A percentile compares a stretch with the other conserved stretches of the same genome.
Evolutionary conservation across 2,888 invertebrate species (phyloP).

Genomic region (Cantharis nigra): DNA sequence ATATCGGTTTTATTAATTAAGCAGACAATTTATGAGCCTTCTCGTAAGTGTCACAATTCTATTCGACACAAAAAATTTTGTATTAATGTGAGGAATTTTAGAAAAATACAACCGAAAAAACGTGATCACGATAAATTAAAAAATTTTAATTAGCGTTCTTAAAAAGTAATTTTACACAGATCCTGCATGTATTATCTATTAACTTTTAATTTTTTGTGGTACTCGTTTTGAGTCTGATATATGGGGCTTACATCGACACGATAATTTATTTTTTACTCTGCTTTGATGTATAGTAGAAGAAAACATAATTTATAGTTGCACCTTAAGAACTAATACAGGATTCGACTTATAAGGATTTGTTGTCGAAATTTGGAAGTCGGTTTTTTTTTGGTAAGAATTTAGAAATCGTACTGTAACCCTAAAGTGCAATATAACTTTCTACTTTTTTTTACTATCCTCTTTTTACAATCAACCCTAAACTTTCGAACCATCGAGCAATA

Average conservation of each 20-base stretch:
- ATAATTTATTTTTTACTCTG: neutral
- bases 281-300: neutral
- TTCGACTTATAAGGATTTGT: neutral
- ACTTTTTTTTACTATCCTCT: constrained; percentile 23
- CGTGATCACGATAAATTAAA: neutral
- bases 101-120: neutral
- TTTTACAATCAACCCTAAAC: constrained; percentile 28
- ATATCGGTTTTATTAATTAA: neutral
- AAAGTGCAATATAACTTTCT: constrained; percentile 24
- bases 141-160: neutral
- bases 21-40: neutral
- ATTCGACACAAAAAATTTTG: neutral
- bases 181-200: neutral
- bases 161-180: neutral
- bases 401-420: constrained; percentile 22
- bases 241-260: neutral
- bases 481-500: constrained; percentile 15
- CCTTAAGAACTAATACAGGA: neutral
- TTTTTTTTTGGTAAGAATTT: neutral
- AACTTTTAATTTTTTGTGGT: neutral
- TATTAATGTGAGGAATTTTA: neutral
- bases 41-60: neutral
- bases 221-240: neutral
- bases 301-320: neutral
- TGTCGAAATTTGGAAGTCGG: neutral